Evolutionary conservation across 2,888 invertebrate genomes (phyloP), one percentile per base, ranked within the genome.

Genomic region (Xiphydria camelus): DNA sequence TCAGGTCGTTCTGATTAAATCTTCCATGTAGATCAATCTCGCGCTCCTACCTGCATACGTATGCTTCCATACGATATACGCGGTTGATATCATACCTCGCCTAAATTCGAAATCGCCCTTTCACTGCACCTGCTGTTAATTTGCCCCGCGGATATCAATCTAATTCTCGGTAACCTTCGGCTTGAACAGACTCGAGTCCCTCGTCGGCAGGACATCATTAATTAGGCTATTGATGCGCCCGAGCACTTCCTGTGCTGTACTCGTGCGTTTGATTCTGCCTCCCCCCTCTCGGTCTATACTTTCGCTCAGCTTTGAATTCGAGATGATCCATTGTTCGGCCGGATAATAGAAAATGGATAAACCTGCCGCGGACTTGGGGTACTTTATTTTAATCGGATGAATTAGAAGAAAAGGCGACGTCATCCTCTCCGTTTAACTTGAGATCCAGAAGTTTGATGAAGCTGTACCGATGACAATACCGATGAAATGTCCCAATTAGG

Each of bases 1-100:
- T 41, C 51, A 51, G 53, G 52, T 57, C 51, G 36, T 46, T 45
- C 55, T 59, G 61, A 61, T 61, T 61, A 59, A 61, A 61, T 61
- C 61, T 61, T 61, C 55, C 50, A n/a, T n/a, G 49, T 47, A 20
- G 37, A 47, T 38, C 45, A 50, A 56, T 51, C 53, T 49, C 43
- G 33, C 34, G n/a, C n/a, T n/a, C n/a, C n/a, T n/a, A n/a, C n/a
- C n/a, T 26, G 14, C 14, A 4, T 26, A 10, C 26, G 14, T 9
- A 26, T 4, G 6, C 7, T 2, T n/a, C 9, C 7, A 23, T 6
- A 6, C 4, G n/a, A 26, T 26, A 26, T 26, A 26, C 14, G 7
- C 2, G 3, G 26, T n/a, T n/a, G n/a, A 14, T 26, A 26, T 3
- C 26, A 10, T 26, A 10, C 26, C n/a, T n/a, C n/a, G n/a, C n/a